Evolutionary conservation across 2,797 vertebrate genomes (phyloP), one percentile per base, ranked within the genome.

Genomic region (Protonibea diacanthus): DNA sequence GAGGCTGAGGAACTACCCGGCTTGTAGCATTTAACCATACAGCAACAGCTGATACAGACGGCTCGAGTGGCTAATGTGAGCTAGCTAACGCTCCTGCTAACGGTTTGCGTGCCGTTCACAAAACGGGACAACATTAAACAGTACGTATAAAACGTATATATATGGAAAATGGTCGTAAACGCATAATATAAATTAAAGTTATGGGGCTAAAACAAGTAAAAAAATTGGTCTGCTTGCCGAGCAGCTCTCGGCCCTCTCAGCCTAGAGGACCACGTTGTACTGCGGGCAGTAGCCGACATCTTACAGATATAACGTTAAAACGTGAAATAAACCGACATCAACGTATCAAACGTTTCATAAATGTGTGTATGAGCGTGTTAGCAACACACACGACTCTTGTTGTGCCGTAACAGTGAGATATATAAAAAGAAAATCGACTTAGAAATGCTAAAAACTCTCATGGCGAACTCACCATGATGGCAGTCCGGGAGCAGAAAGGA

Each of bases 381-480:
- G 2, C 0, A 14, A 58, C 0, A 29, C 7, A 18, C 0, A 12
- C 0, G 0, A 1, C 0, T 0, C 1, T 0, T 2, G 1, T 20
- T 48, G 1, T 4, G 0, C 0, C 1, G 49, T 0, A 47, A 1
- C 0, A 63, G 27, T 0, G 1, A 0, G 0, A 33, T 42, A 76
- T 64, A 25, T 27, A 0, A 0, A 8, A 2, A 59, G 23, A 84
- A 67, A 78, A 49, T 78, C 1, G 1, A 40, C 47, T 78, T 67
- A 21, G 10, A 64, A 63, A 72, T 6, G 56, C 33, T 67, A 27
- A 60, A 38, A 48, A 3, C 44, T 61, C 47, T 76, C 76, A 78
- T 53, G 80, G 59, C 76, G 81, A 84, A 88, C 95, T 95, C 84
- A 97, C 96, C 96, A 97, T 97, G 96, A 95, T 94, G 96, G 96